Percentiles rank a stretch among this genome's conserved stretches.
Evolutionary conservation across 1,140 invertebrate species (phyloP).

Genomic region (Leptinotarsa lineolata): DNA sequence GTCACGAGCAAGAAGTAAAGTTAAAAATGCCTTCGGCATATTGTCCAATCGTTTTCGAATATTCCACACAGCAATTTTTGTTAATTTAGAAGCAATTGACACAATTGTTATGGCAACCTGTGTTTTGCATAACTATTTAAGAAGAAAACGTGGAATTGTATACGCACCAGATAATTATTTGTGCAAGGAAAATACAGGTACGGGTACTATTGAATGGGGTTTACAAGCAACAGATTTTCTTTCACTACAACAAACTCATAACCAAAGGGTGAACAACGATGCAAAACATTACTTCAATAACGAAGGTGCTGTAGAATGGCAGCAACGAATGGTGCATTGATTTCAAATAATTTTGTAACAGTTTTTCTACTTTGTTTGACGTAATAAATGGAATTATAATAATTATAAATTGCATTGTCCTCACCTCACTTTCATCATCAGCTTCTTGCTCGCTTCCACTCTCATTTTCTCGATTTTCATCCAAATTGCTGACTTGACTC

Average conservation of each 20-base stretch:
- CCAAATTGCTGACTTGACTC: conserved; percentile 7
- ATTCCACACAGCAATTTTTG: conserved; percentile 41
- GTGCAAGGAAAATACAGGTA: conserved; percentile 22
- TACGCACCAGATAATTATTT: conserved; percentile 27
- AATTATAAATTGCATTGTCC: conserved; percentile 10
- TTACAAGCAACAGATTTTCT: background rate
- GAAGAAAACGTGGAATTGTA: conserved; percentile 19
- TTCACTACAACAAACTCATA: conserved; percentile 25
- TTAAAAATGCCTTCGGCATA: conserved; percentile 61
- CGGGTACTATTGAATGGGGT: background rate
- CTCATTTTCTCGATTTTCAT: background rate
- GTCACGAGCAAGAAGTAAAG: conserved; percentile 44
- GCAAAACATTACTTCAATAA: conserved; percentile 34
- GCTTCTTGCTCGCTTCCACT: background rate
- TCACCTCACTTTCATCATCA: conserved; percentile 17
- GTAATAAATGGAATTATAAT: conserved; percentile 4
- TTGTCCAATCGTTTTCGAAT: conserved; percentile 51
- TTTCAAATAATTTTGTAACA: conserved; percentile 18
- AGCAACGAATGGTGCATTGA: conserved; percentile 31
- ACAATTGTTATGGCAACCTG: conserved; percentile 40
- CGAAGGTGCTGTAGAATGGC: conserved; percentile 34
- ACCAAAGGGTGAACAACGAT: conserved; percentile 18
- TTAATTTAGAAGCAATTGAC: conserved; percentile 34
- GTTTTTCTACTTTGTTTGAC: background rate
- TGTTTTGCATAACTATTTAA: conserved; percentile 43